Evolutionary conservation across 2,797 vertebrate species (phyloP), one percentile per base, ranked within the genome.

Genomic region (Platyrinchus mystaceus): DNA sequence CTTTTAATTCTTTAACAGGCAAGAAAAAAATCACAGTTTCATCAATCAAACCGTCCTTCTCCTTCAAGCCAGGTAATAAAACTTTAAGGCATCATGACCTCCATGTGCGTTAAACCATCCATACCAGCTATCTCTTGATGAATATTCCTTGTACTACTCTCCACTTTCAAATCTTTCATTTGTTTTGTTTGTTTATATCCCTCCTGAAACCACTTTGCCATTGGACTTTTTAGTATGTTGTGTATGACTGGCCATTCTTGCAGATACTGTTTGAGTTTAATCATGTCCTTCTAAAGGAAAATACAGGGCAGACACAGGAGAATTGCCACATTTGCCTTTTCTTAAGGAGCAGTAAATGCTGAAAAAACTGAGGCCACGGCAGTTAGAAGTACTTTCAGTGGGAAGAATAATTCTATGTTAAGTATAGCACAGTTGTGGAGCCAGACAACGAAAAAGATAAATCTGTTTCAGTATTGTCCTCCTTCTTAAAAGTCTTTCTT

Each of bases 71-170:
- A 77, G 60, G 37, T 26, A 82, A 59, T 60, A 77, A 92, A 84
- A 67, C 3, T 66, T 26, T 81, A 67, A 89, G 21, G 2, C 11
- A 90, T 34, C 4, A 26, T 46, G 19, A 77, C 36, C 8, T 92
- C 22, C 10, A 10, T 44, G 20, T 60, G 50, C 10, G 80, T 79
- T 50, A 67, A 88, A 44, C 4, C 9, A 73, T 28, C 23, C 20
- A 27, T 27, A 7, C 14, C 50, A 2, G 0, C 10, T 28, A 7
- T 60, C 0, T 66, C 28, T 22, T 50, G 21, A n/a, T 24, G 18
- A 30, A n/a, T 74, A 32, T 14, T 83, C 44, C 22, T 60, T 9
- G 16, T 23, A 87, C 15, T 30, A 21, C 11, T 68, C 14, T 73
- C 19, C 70, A 52, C 12, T 44, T 83, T 55, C 50, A 58, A 9